Evolutionary conservation across 2,113 vertebrate species (phyloP), one percentile per base, ranked within the genome.

Genomic region (Papio anubis): DNA sequence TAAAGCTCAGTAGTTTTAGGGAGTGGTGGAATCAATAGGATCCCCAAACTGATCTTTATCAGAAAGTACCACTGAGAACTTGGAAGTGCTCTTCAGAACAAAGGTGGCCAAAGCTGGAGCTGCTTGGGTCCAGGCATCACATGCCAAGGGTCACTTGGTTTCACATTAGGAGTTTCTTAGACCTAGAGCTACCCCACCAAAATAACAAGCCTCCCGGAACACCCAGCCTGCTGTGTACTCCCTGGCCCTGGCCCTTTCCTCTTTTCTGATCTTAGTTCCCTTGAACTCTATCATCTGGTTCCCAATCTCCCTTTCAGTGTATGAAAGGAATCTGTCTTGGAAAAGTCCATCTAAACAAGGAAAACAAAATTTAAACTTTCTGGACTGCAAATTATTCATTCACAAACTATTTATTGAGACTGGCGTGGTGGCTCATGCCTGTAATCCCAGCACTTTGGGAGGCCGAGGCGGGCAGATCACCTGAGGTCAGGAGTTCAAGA

Each of bases 271-370:
- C 30, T 72, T 43, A 50, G 10, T 87, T 88, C 68, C 38, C 43
- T 43, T 64, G 20, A 1, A 90, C 18, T 21, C 20, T 70, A 1
- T 75, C 30, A 72, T 61, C 43, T 85, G 17, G 0, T 88, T 91
- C 20, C 45, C 52, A 82, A 10, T 68, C 32, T 91, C 21, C 52
- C 32, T 93, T 93, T 70, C 45, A 85, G 25, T 27, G 32, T 52
- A 45, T 75, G 43, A 94, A 94, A 83, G 5, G 8, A 91, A 94
- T 79, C 73, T 94, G 18, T 59, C 79, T 59, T 30, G 57, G 78
- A 93, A 95, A 94, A 64, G 9, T 88, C 35, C 23, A 48, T 55
- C 66, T 79, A 57, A 78, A 81, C 38, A 78, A 81, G 45, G 25
- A 66, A 80, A 50, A 11, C 52, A 82, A 73, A 88, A 82, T 72